A percentile compares a stretch with the other conserved stretches of the same genome.
These are phyloP conservation scores for Microtus montanus DNA, from an alignment of 2,113 vertebrate genomes.

Conservation along the genomic window DNA sequence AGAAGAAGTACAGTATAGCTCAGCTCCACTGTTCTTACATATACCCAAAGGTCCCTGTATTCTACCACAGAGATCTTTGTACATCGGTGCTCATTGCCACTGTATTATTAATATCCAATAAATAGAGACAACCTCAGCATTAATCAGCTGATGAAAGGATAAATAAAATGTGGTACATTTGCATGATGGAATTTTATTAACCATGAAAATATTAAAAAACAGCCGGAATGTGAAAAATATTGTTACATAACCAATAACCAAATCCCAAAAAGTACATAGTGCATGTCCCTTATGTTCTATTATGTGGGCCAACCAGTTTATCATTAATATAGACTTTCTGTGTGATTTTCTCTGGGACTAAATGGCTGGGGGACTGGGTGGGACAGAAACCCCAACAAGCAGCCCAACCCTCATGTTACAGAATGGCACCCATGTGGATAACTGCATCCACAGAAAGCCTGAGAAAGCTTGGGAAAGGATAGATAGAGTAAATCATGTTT, in stretches of 20 bases:
- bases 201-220: not conserved
- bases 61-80: not conserved
- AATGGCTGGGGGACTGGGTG: too few species aligned
- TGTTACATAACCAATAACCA: not conserved
- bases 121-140: not conserved
- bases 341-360: too few species aligned
- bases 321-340: too few species aligned
- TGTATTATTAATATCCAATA: not conserved
- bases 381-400: too few species aligned
- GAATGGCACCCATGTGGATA: too few species aligned
- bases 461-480: too few species aligned
- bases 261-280: not conserved
- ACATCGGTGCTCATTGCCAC: not conserved
- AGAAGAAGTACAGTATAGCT: not conserved
- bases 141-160: not conserved
- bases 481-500: too few species aligned
- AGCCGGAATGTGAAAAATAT: not conserved
- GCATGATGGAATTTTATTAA: not conserved
- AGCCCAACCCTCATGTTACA: too few species aligned
- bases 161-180: not conserved
- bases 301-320: not conserved
- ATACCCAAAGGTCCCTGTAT: not conserved
- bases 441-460: too few species aligned
- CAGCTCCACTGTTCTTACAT: not conserved
- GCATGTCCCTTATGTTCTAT: not conserved